Evolutionary conservation across 2,888 invertebrate genomes (phyloP).

Genomic region (Mantis religiosa): DNA sequence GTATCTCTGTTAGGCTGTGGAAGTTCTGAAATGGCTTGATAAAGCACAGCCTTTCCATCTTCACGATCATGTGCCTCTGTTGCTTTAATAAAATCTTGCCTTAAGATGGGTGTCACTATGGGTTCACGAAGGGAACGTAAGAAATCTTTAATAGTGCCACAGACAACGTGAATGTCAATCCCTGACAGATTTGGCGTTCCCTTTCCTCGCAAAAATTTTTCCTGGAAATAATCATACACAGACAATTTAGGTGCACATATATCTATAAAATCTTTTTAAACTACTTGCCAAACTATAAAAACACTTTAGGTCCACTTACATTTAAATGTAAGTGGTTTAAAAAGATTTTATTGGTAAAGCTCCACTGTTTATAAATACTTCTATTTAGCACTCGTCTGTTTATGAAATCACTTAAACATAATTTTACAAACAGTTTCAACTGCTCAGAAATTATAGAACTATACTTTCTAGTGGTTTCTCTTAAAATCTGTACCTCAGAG

Average conservation of each 20-base stretch:
- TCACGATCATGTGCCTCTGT: constrained; percentile 53
- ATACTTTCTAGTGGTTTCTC: too few relatives aligned
- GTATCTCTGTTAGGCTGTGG: constrained; percentile 94
- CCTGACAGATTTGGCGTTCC: constrained; percentile 70
- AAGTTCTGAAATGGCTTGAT: constrained; percentile 74
- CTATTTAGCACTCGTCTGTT: too few relatives aligned
- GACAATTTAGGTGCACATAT: neutral
- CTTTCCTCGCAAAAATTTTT: constrained; percentile 81
- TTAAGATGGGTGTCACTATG: constrained; percentile 73
- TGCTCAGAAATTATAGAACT: too few relatives aligned
- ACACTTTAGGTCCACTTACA: too few relatives aligned
- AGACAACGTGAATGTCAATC: constrained; percentile 79
- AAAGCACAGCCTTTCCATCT: constrained; percentile 61
- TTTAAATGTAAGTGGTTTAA: too few relatives aligned
- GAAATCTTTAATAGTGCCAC: constrained; percentile 93
- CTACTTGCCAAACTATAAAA: too few relatives aligned
- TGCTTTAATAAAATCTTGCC: constrained; percentile 76
- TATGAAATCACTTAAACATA: too few relatives aligned
- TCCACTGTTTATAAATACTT: too few relatives aligned
- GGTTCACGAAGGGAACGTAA: constrained; percentile 85
- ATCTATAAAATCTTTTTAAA: too few relatives aligned
- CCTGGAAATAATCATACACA: constrained; percentile 43
- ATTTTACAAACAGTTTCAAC: too few relatives aligned
- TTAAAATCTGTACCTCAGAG: too few relatives aligned
- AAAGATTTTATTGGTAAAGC: too few relatives aligned